Conservation (phyloP, 2,797 vertebrate species). For the Periophthalmus magnuspinnatus region DNA sequence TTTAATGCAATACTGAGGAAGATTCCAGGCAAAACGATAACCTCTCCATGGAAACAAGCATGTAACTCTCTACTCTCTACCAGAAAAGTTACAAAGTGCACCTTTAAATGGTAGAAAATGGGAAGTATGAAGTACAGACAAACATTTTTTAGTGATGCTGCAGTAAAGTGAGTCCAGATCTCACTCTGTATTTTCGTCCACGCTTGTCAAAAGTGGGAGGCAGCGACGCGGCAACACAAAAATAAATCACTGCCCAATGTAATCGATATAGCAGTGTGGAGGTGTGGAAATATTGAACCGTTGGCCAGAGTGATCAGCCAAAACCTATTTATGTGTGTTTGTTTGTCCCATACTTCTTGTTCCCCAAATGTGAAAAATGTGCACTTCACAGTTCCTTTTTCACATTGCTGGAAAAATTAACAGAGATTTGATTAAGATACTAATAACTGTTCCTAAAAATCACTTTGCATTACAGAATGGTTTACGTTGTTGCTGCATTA, state of each 20-base stretch:
- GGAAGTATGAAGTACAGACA: not conserved
- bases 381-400: not conserved
- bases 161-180: not conserved
- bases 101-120: too few species aligned
- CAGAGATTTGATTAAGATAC: not conserved
- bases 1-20: too few species aligned
- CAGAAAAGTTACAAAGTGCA: too few species aligned
- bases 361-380: not conserved
- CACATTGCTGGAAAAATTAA: not conserved
- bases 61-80: too few species aligned
- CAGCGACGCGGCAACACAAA: not conserved
- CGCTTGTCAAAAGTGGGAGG: not conserved
- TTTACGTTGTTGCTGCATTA: too few species aligned
- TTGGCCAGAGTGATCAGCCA: not conserved
- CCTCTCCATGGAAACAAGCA: too few species aligned
- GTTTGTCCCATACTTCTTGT: not conserved
- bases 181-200: not conserved
- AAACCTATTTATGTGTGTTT: not conserved
- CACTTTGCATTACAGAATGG: too few species aligned
- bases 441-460: too few species aligned
- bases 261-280: not conserved
- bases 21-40: too few species aligned
- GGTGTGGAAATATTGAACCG: not conserved
- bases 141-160: not conserved
- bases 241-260: slow-evolving; percentile 3